Conservation (phyloP, 2,888 invertebrate genomes). For the Rhamphomyia laevipes region DNA sequence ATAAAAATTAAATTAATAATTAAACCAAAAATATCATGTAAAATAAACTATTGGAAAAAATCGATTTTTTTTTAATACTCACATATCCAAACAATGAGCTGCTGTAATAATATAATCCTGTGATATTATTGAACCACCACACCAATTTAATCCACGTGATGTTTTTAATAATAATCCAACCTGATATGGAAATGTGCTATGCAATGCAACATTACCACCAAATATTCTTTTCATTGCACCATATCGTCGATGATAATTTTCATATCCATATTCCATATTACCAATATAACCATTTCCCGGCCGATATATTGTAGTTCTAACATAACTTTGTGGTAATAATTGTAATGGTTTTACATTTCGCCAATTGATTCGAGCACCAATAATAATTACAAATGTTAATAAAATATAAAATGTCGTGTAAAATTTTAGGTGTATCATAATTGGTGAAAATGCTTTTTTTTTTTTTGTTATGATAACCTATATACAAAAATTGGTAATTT, state of each 20-base stretch:
- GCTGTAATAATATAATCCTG: constrained; percentile 31
- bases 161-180: constrained; percentile 23
- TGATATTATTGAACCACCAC: constrained; percentile 33
- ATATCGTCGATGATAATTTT: constrained; percentile 3
- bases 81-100: constrained; percentile 35
- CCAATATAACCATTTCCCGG: not conserved
- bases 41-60: not conserved
- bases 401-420: too few species aligned
- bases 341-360: not conserved
- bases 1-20: not conserved
- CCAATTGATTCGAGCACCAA: not conserved
- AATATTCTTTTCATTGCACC: constrained; percentile 11
- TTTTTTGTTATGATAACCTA: too few species aligned
- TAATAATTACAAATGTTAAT: too few species aligned
- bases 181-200: constrained; percentile 27
- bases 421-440: too few species aligned
- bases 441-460: too few species aligned
- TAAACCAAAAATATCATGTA: not conserved
- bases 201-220: constrained; percentile 11
- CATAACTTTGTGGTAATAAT: not conserved
- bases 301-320: not conserved
- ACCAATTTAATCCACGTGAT: constrained; percentile 21
- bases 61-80: constrained; percentile 8
- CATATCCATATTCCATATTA: not conserved
- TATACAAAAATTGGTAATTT: too few species aligned